Evolutionary conservation across 2,113 vertebrate genomes (phyloP), one percentile per base, ranked within the genome.

Genomic region (Elachura formosa): DNA sequence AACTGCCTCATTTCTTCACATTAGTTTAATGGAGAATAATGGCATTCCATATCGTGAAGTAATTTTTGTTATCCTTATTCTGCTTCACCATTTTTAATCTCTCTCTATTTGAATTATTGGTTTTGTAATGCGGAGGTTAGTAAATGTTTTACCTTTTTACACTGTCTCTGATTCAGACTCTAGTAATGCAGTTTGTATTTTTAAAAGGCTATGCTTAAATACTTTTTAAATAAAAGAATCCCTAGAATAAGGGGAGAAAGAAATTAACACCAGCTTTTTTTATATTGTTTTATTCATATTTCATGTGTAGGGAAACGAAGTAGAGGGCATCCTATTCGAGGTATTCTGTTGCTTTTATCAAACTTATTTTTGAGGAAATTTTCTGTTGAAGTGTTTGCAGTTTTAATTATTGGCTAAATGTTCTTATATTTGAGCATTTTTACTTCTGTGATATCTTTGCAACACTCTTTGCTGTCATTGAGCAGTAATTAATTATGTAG

Each of bases 11-110:
- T 98, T 98, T 97, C 90, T 96, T 93, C 91, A 59, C 83, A 91
- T 97, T 97, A 96, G 51, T 36, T 94, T 97, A 96, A 92, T 96
- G 87, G 95, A 93, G 64, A 96, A 79, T 84, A 97, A 92, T 96
- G 86, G 92, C 28, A 56, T 84, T 77, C 74, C 51, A 25, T 90
- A 87, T 82, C 61, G 74, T 81, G 69, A 82, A 87, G 67, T 93
- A 67, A 89, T 59, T 91, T 82, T 90, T 96, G 84, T 76, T 28
- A 46, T 86, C 51, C 43, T 31, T 82, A 74, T 43, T 91, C 43
- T 45, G 14, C 76, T 73, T 86, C 20, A 33, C 56, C 24, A 14
- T 89, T 84, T 90, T 89, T 51, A 31, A 33, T 87, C 25, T 89
- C 46, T 40, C 40, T 94, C 72, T 80, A 62, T 84, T 64, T 72